Conservation (phyloP, 2,113 vertebrate genomes). For the Mus musculus region DNA sequence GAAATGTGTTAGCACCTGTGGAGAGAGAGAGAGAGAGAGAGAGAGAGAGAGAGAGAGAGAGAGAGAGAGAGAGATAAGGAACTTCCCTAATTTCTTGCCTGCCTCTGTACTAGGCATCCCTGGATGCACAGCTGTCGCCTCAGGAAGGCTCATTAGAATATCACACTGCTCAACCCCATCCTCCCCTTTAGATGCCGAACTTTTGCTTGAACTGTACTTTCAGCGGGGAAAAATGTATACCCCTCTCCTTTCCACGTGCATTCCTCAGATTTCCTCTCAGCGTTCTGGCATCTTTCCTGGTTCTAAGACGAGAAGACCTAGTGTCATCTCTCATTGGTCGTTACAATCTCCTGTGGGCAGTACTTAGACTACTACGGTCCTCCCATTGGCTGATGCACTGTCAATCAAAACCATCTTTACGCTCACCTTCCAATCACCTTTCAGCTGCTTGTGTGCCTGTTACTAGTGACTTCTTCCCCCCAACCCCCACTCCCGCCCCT, state of each 20-base stretch:
- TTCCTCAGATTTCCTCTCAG: background rate
- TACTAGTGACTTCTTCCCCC: background rate
- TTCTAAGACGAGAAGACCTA: slow-evolving; percentile 4
- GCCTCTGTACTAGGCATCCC: background rate
- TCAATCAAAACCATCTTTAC: background rate
- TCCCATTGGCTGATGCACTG: background rate
- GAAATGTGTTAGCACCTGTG: slow-evolving; percentile 52
- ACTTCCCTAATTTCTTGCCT: background rate
- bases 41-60: background rate
- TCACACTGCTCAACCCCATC: background rate
- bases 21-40: background rate
- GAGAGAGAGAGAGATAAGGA: slow-evolving; percentile 23
- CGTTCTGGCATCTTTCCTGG: background rate
- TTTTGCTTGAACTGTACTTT: background rate
- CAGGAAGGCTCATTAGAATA: background rate
- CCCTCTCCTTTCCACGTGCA: background rate
- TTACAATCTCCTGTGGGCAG: background rate
- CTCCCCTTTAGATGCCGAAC: background rate
- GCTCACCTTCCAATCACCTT: background rate
- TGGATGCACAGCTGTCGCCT: background rate
- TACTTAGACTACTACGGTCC: background rate
- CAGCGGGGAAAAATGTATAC: background rate
- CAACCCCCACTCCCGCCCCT: too few relatives aligned
- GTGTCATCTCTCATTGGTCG: background rate
- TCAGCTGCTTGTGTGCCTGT: background rate